Conservation (phyloP, 2,888 invertebrate species). For the Orchesella flavescens region DNA sequence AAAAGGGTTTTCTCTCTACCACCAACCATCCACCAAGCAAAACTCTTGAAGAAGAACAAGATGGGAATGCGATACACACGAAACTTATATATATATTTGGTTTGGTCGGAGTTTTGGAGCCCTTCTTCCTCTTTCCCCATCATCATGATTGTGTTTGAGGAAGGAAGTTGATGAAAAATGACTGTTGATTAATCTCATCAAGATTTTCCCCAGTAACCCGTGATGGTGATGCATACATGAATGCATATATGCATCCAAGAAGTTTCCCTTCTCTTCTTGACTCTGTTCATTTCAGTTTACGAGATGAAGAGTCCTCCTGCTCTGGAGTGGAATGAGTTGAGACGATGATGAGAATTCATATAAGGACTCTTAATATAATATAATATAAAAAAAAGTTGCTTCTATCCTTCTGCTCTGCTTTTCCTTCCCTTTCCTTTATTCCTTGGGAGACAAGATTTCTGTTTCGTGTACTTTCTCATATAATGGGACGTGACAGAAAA, state of each 20-base stretch:
- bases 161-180: constrained; percentile 6
- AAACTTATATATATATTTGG: neutral
- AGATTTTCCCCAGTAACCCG: neutral
- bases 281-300: too few relatives aligned
- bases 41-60: too few relatives aligned
- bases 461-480: neutral
- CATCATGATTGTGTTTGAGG: neutral
- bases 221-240: neutral
- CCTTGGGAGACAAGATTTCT: neutral
- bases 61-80: too few relatives aligned
- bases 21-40: too few relatives aligned
- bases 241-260: too few relatives aligned
- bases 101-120: neutral
- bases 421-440: too few relatives aligned
- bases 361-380: neutral
- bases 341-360: neutral
- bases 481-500: constrained; percentile 31
- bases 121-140: neutral
- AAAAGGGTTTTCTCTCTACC: too few relatives aligned
- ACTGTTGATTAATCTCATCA: constrained; percentile 42
- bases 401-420: neutral
- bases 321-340: neutral
- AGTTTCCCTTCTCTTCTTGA: neutral
- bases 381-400: neutral
- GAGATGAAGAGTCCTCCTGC: neutral